phyloP scores from a whole-genome alignment of 2,888 invertebrate species.

The Drosophila cognata region DNA sequence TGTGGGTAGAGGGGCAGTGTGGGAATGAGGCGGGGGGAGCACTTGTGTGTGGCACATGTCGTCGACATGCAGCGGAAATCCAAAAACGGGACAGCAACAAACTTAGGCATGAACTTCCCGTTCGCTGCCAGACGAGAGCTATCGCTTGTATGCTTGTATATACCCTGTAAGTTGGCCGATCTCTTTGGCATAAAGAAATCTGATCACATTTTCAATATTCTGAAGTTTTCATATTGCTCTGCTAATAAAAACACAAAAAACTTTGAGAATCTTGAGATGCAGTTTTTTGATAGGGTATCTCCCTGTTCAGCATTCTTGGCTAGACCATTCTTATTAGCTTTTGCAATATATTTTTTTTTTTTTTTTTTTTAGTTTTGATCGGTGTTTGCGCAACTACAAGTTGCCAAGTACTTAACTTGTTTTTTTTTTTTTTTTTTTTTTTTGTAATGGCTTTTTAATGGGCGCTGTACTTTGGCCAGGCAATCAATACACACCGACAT shows the following conservation, averaged over 20 bases:
- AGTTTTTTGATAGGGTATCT: constrained; percentile 8
- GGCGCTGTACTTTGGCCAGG: constrained; percentile 66
- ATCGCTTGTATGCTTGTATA: not conserved
- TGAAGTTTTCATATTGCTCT: not conserved
- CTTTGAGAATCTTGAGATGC: too few relatives aligned
- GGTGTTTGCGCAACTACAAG: constrained; percentile 23
- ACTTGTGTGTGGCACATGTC: constrained; percentile 27
- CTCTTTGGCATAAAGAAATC: not conserved
- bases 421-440: constrained; percentile 27
- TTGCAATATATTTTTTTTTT: not conserved
- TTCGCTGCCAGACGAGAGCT: constrained; percentile 33
- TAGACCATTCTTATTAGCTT: constrained; percentile 5
- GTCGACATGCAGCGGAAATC: constrained; percentile 68
- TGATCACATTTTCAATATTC: not conserved
- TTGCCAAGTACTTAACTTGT: constrained; percentile 48
- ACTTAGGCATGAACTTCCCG: constrained; percentile 71
- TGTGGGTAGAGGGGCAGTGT: not conserved
- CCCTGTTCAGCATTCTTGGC: not conserved
- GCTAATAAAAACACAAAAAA: not conserved
- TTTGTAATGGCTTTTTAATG: constrained; percentile 77
- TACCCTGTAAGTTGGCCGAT: not conserved
- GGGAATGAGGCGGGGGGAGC: not conserved
- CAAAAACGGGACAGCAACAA: constrained; percentile 55
- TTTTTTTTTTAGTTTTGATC: constrained; percentile 15
- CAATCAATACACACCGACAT: constrained; percentile 66